Evolutionary conservation across 2,797 vertebrate species (phyloP), one percentile per base, ranked within the genome.

Genomic region (Acanthiza pusilla): DNA sequence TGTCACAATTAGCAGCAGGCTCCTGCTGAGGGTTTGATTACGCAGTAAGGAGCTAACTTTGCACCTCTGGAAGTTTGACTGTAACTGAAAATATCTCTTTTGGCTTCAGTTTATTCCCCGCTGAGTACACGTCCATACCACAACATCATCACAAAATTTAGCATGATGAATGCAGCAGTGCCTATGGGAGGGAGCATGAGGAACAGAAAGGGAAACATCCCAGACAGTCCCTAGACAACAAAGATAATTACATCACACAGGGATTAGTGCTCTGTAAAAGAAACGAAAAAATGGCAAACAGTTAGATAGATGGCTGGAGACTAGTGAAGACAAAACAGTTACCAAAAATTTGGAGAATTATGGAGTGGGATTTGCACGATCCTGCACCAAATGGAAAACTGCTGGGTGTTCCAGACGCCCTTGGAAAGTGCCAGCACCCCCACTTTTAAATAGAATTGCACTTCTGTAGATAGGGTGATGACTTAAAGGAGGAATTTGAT

Each of bases 1-100:
- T 89, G 78, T 92, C 89, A 94, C 85, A 96, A 96, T 97, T 97
- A 97, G 60, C 76, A 86, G 85, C 51, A 86, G 84, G 77, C n/a
- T 92, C 94, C 92, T 93, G 89, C 94, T 93, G 94, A 72, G 84
- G 50, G 38, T 93, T 84, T 95, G 88, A 96, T 93, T 94, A 54
- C 84, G 54, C 60, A 84, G 86, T 88, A 88, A 88, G 91, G 55
- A 88, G 40, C 58, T 80, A 63, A 80, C 77, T 90, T 91, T 94
- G 63, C 67, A 77, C 88, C 79, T 95, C 84, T 94, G 85, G 43
- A 96, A 89, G 50, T 89, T 70, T 88, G 70, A 79, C 51, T 90
- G 88, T 74, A 91, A 78, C 61, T 80, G 81, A 89, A 96, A 96
- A 94, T 70, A 21, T 91, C 81, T 92, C 88, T 71, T 63, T 81